phyloP scores from a whole-genome alignment of 2,888 invertebrate genomes.

The Zhengitettix transpicula region DNA sequence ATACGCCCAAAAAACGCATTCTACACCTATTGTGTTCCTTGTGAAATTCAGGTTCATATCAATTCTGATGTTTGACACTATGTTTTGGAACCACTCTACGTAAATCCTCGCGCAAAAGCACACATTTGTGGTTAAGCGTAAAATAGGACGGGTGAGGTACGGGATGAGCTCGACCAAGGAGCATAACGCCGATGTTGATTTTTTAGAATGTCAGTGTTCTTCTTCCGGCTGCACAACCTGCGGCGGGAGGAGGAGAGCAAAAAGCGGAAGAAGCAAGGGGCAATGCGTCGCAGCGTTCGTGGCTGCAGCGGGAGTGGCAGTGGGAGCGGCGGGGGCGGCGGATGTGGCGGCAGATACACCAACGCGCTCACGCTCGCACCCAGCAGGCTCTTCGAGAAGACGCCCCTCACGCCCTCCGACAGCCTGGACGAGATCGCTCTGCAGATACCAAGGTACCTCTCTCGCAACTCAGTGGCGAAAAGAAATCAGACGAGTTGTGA shows the following conservation, averaged over 20 bases:
- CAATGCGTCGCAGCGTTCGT: conserved; percentile 18
- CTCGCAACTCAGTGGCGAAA: background rate
- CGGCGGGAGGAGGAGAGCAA: conserved; percentile 69
- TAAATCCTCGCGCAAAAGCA: too few relatives aligned
- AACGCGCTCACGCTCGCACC: conserved; percentile 49
- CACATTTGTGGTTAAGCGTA: too few relatives aligned
- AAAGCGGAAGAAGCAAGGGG: conserved; percentile 37
- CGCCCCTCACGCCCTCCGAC: conserved; percentile 71
- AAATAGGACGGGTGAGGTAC: too few relatives aligned
- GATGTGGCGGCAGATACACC: conserved; percentile 36
- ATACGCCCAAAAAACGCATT: too few relatives aligned
- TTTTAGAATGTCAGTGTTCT: conserved; percentile 72
- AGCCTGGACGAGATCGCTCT: conserved; percentile 82
- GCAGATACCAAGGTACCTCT: conserved; percentile 77
- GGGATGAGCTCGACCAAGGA: too few relatives aligned
- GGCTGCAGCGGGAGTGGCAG: conserved; percentile 21
- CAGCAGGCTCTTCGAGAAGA: conserved; percentile 67
- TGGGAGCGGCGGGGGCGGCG: conserved; percentile 20
- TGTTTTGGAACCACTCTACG: too few relatives aligned
- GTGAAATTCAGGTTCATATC: too few relatives aligned
- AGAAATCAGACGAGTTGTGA: too few relatives aligned
- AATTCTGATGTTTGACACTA: too few relatives aligned
- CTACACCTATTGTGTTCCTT: too few relatives aligned
- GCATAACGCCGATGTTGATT: background rate
- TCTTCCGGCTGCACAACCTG: conserved; percentile 85